Conservation (phyloP, 2,113 vertebrate genomes). For the Callaeas wilsoni region DNA sequence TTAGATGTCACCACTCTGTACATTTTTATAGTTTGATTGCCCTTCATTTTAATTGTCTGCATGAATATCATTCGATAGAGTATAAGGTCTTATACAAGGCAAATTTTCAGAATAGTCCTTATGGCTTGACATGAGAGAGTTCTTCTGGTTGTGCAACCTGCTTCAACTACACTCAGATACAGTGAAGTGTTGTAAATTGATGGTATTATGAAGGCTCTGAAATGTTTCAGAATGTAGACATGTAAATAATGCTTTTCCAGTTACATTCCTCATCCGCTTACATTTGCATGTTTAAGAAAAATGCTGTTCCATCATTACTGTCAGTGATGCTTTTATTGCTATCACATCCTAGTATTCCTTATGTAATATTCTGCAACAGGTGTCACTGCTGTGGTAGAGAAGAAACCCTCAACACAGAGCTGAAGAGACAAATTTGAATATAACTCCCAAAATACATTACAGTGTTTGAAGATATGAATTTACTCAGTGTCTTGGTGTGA, state of each 20-base stretch:
- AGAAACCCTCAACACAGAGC: background rate
- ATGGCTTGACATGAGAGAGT: background rate
- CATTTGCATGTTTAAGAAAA: background rate
- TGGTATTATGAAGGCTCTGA: background rate
- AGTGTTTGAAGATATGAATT: background rate
- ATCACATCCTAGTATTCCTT: background rate
- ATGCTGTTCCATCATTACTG: background rate
- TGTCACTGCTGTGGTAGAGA: background rate
- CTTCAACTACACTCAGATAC: background rate
- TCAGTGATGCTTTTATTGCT: background rate
- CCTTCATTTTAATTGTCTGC: background rate
- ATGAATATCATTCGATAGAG: background rate
- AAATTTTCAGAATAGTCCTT: background rate
- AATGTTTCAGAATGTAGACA: background rate
- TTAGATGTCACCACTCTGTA: background rate
- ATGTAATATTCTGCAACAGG: background rate
- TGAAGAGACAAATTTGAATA: background rate
- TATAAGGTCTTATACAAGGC: background rate
- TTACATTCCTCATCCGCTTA: background rate
- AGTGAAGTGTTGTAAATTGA: background rate
- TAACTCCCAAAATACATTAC: background rate
- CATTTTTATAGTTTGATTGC: background rate
- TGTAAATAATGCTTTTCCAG: background rate
- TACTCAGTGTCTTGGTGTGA: background rate
- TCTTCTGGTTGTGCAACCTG: background rate